Evolutionary conservation across 2,888 invertebrate species (phyloP).

Genomic region (Polydrusus tereticollis): DNA sequence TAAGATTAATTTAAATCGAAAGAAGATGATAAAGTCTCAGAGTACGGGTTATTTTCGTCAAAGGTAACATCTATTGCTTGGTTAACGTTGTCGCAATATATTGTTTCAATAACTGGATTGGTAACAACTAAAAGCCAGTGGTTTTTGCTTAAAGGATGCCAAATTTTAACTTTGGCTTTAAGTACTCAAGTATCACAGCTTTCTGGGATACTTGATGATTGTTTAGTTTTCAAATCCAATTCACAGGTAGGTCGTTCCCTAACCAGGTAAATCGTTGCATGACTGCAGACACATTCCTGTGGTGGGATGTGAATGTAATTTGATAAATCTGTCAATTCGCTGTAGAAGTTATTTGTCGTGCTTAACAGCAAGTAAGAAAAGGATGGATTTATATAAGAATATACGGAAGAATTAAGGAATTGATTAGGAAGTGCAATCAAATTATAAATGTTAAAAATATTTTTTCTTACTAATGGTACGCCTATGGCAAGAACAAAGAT

Average conservation of each 20-base stretch:
- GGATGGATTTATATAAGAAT: conserved; percentile 21
- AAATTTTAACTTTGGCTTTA: conserved; percentile 12
- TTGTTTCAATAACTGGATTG: neutral
- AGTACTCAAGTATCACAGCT: neutral
- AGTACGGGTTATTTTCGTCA: no score
- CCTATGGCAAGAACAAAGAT: conserved; percentile 41
- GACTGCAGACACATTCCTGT: no score
- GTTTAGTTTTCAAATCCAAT: conserved; percentile 10
- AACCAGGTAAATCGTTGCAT: neutral
- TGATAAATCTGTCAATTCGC: neutral
- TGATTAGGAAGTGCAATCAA: conserved; percentile 6
- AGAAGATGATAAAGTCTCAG: no score
- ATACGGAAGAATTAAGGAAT: neutral
- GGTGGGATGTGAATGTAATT: no score
- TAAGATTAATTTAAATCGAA: no score
- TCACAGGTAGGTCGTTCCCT: conserved; percentile 1
- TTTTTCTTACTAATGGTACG: conserved; percentile 32
- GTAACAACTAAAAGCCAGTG: neutral
- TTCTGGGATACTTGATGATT: neutral
- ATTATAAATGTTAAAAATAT: conserved; percentile 24
- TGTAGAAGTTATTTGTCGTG: neutral
- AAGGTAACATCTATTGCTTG: neutral
- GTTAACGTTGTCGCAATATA: neutral
- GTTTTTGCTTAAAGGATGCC: conserved; percentile 5
- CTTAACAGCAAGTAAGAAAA: conserved; percentile 10